Evolutionary conservation across 2,113 vertebrate species (phyloP), one percentile per base, ranked within the genome.

Genomic region (Camelus dromedarius): DNA sequence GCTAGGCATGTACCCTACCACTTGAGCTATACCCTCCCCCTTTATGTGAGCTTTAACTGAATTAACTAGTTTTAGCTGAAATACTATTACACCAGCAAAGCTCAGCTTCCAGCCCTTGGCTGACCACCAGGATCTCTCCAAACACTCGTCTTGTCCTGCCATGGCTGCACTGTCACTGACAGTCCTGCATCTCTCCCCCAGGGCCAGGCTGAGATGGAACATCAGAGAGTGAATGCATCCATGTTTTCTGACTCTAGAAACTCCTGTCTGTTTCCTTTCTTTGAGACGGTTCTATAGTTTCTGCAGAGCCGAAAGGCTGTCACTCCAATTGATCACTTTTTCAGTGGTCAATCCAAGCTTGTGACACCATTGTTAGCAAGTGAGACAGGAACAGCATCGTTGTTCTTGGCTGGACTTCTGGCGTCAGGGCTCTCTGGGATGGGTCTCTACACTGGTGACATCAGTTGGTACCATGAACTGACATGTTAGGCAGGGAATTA

Each of bases 321-420:
- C 72, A 58, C 48, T 95, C 70, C 48, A 48, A 35, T 22, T 38
- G 35, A 64, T 79, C 22, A 22, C 38, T 83, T 93, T 82, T 94
- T 85, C 62, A 64, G 77, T 54, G 60, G 76, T 75, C 85, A 86
- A 76, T 81, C 81, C 81, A 64, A 83, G 56, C 80, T 69, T 32
- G 9, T 66, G 95, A 86, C 54, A 93, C 12, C n/a, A 70, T 46
- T 82, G 66, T 72, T 94, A 82, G 73, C 77, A n/a, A 93, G 77
- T 5, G 77, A 89, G 35, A 38, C 38, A 24, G 67, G 54, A 64
- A 52, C 32, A n/a, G 19, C n/a, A 18, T 84, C 60, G 12, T 85
- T 1, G 1, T 54, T 89, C 42, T 88, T 80, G 90, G 58, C 58
- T 88, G 10, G 13, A 60, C 22, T 84, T 85, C 72, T 64, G 50